A percentile compares a stretch with the other conserved stretches of the same genome.
Conservation (phyloP, 1,140 invertebrate species). For the Sinonovacula constricta region DNA sequence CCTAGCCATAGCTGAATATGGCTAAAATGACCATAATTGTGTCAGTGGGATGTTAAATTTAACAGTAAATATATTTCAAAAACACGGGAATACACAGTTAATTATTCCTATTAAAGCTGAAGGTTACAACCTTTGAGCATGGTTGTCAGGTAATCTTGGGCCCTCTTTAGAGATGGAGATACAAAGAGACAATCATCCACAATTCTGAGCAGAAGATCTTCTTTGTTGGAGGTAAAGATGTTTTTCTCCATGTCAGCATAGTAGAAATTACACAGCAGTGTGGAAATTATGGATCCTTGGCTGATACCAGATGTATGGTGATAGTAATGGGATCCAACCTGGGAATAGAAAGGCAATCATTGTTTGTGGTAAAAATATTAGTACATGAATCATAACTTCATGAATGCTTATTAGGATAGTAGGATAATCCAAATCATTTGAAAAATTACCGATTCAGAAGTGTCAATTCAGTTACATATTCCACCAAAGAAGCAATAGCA, state of each 20-base stretch:
- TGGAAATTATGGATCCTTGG: conserved; percentile 68
- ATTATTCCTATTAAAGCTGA: background rate
- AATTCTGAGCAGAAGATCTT: conserved; percentile 65
- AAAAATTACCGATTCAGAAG: too few species aligned
- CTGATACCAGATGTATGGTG: conserved; percentile 60
- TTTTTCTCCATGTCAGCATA: conserved; percentile 61
- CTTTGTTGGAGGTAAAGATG: conserved; percentile 30
- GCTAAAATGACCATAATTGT: background rate
- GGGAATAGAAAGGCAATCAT: too few species aligned
- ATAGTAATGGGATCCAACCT: conserved; percentile 64
- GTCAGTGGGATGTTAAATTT: background rate
- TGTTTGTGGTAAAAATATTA: too few species aligned
- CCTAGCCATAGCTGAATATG: background rate
- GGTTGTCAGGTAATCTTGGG: conserved; percentile 51
- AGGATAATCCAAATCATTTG: too few species aligned
- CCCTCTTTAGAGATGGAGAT: conserved; percentile 59
- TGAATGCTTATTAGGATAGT: too few species aligned
- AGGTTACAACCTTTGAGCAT: conserved; percentile 57
- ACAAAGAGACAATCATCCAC: conserved; percentile 69
- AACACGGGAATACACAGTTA: background rate
- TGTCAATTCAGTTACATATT: too few species aligned
- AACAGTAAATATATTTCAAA: background rate
- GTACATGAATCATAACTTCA: too few species aligned
- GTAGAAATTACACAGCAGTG: conserved; percentile 65
- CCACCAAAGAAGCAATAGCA: too few species aligned